A percentile compares a stretch with the other conserved stretches of the same genome.
phyloP scores from a whole-genome alignment of 2,888 invertebrate genomes.

The Hyles lineata region DNA sequence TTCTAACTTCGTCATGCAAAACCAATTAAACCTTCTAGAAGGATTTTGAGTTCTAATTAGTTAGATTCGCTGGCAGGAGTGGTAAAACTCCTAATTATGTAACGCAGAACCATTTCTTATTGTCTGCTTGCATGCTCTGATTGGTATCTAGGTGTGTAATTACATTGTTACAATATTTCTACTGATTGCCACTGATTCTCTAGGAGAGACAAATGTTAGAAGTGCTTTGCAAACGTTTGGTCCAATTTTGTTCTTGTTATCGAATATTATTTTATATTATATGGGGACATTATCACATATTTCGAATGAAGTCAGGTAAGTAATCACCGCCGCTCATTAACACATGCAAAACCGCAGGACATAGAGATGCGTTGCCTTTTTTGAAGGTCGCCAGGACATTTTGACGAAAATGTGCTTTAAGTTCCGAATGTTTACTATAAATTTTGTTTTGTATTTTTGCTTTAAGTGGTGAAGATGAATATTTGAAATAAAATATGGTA shows the following conservation, averaged over 20 bases:
- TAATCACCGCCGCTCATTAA: no score
- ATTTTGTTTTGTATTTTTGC: no score
- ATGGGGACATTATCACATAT: no score
- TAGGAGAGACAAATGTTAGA: neutral
- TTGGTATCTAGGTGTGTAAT: conserved; percentile 10
- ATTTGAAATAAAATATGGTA: no score
- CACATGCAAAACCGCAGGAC: no score
- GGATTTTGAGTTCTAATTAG: neutral
- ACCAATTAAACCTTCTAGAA: neutral
- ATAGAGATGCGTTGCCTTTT: no score
- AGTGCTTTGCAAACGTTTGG: neutral
- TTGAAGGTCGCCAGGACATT: no score
- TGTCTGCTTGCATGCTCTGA: conserved; percentile 16
- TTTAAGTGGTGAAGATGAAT: no score
- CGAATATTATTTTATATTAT: neutral
- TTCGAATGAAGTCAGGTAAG: no score
- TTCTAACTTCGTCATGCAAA: neutral
- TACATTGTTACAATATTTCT: neutral
- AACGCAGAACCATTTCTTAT: neutral
- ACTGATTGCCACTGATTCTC: neutral
- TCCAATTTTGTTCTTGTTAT: neutral
- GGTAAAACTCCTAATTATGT: neutral
- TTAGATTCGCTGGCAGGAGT: neutral
- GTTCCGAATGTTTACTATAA: no score
- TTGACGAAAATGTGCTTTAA: no score